phyloP scores from a whole-genome alignment of 1,140 invertebrate genomes.

The Kradibia gibbosae region DNA sequence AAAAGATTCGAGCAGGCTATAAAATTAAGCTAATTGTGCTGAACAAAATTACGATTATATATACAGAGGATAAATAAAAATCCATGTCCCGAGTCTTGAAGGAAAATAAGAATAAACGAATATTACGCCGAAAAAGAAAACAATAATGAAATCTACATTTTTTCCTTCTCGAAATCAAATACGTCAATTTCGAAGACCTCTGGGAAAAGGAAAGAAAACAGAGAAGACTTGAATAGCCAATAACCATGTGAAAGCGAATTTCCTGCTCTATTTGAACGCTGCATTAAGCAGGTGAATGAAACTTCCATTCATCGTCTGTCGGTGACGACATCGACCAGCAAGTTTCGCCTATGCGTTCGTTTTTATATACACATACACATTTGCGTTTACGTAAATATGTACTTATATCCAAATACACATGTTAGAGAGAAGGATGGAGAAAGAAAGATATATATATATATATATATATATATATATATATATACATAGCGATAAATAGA shows the following conservation, averaged over 20 bases:
- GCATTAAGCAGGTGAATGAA: slow-evolving; percentile 34
- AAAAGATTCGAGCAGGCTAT: too few species aligned
- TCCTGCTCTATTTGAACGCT: slow-evolving; percentile 18
- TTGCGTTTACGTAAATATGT: neutral
- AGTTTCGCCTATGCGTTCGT: neutral
- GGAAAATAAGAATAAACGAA: too few species aligned
- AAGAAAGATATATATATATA: neutral
- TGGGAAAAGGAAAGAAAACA: neutral
- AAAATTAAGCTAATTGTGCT: too few species aligned
- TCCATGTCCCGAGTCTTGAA: too few species aligned
- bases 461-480: neutral
- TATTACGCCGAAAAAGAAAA: too few species aligned
- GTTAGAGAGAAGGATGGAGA: neutral
- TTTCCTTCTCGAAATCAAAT: neutral
- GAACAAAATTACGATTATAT: too few species aligned
- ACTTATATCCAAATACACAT: too few species aligned
- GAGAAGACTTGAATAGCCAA: neutral
- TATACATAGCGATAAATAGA: neutral
- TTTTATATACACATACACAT: neutral
- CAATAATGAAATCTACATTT: too few species aligned
- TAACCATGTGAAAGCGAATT: slow-evolving; percentile 40
- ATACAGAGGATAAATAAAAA: too few species aligned
- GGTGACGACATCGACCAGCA: neutral
- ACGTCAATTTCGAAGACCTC: neutral
- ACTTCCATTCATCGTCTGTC: neutral